Conservation (phyloP, 2,113 vertebrate species). For the Rana temporaria region DNA sequence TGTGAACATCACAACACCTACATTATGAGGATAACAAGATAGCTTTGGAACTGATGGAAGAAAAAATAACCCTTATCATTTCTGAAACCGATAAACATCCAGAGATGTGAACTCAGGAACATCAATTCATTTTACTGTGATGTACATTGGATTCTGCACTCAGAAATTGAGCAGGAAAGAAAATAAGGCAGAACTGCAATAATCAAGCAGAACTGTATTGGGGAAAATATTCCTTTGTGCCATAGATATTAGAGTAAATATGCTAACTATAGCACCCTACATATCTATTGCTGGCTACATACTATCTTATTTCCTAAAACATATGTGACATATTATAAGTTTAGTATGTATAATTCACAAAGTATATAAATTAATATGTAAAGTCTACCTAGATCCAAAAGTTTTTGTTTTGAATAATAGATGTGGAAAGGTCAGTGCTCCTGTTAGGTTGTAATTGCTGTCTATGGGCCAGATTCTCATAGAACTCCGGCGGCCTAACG, state of each 20-base stretch:
- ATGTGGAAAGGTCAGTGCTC: too few species aligned
- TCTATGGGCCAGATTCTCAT: too few species aligned
- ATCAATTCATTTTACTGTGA: slow-evolving; percentile 47
- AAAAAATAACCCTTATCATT: slow-evolving; percentile 57
- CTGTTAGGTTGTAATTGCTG: too few species aligned
- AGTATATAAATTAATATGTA: too few species aligned
- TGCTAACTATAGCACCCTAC: background rate
- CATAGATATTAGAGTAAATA: background rate
- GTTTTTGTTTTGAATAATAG: too few species aligned
- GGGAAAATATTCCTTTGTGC: background rate
- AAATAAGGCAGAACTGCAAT: slow-evolving; percentile 18
- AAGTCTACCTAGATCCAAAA: too few species aligned
- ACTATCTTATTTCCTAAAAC: too few species aligned
- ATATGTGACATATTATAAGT: too few species aligned
- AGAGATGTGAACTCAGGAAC: slow-evolving; percentile 50
- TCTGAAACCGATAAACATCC: slow-evolving; percentile 56
- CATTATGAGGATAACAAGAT: slow-evolving; percentile 57
- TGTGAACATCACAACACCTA: slow-evolving; percentile 52
- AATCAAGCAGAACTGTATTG: background rate
- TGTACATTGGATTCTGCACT: slow-evolving; percentile 33
- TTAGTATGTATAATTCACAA: too few species aligned
- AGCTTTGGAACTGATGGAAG: slow-evolving; percentile 49
- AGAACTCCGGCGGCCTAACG: too few species aligned
- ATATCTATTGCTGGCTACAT: too few species aligned
- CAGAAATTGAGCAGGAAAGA: slow-evolving; percentile 32